Base-by-base conservation (phyloP, 2,888 invertebrate species). In the Lapara coniferarum region DNA sequence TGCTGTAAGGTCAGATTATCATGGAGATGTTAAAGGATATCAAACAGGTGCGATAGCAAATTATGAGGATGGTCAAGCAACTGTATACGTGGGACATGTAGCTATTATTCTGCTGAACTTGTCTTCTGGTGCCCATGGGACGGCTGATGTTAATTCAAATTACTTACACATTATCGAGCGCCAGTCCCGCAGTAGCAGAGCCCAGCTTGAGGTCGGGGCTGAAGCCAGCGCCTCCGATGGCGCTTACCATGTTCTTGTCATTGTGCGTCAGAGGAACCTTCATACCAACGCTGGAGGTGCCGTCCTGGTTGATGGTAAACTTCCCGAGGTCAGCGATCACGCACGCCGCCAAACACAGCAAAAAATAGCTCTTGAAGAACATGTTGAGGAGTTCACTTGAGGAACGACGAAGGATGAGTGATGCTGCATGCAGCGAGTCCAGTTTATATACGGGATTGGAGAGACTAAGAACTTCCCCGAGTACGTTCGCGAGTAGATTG, bases 81-180 rank as follows among this genome's bases (percentile, higher is more conserved):
- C 37, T 37, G 8, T 37, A 37, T 0, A 37, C 37, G 25, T 25
- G 25, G 25, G 25, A 25, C 2, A 25, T 25, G 25, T 25, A 2
- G 8, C 37, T 37, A 37, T 37, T 37, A 37, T 37, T 37, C 4
- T 37, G 37, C 3, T 37, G 7, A 37, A 4, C 5, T 37, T 37
- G 8, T 2, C 8, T 37, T 37, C 37, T 37, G 4, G 3, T 37
- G 2, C 37, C 37, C 8, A 4, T 37, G 37, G 2, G 37, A 37
- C 37, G 5, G 37, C 8, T 37, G 37, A 2, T 37, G 37, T 37
- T 37, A 37, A 37, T 37, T 37, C 37, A 37, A 5, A 37, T 37
- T 68, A 84, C 88, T 86, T 73, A 88, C 88, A 77, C 74, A 71
- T 87, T 85, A 55, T 89, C 85, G 1, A 82, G 76, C 2, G 84